Percentiles rank a stretch among this genome's conserved stretches.
Conservation (phyloP, 2,888 invertebrate species). For the Protodeltote pygarga region DNA sequence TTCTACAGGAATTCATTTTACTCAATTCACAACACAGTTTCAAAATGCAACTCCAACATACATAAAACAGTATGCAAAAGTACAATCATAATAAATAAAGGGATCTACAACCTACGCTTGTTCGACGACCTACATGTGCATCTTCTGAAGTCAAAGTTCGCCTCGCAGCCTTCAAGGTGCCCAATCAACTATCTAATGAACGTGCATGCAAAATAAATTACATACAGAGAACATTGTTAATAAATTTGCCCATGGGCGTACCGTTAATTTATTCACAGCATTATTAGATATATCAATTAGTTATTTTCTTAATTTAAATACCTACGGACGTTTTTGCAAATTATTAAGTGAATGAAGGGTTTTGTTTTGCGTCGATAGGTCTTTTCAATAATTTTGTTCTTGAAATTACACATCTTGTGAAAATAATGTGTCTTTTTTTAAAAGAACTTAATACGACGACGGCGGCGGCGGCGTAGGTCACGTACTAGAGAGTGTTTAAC, state of each 20-base stretch:
- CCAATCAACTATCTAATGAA: conserved; percentile 83
- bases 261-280: conserved; percentile 31
- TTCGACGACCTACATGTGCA: conserved; percentile 56
- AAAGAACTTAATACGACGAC: no score
- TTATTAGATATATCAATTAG: conserved; percentile 28
- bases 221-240: conserved; percentile 49
- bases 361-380: no score
- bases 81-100: conserved; percentile 39
- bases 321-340: no score
- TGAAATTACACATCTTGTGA: no score
- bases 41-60: background rate
- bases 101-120: conserved; percentile 44
- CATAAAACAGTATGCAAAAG: conserved; percentile 7
- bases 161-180: conserved; percentile 71
- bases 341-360: no score
- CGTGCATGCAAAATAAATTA: conserved; percentile 50
- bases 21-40: no score
- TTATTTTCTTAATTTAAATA: conserved; percentile 20
- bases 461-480: no score
- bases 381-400: no score
- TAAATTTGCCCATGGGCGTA: conserved; percentile 46
- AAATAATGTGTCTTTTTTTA: no score
- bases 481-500: no score
- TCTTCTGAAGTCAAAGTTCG: conserved; percentile 77
- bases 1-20: no score